phyloP scores from a whole-genome alignment of 2,797 vertebrate genomes.

The Garrulus glandarius region DNA sequence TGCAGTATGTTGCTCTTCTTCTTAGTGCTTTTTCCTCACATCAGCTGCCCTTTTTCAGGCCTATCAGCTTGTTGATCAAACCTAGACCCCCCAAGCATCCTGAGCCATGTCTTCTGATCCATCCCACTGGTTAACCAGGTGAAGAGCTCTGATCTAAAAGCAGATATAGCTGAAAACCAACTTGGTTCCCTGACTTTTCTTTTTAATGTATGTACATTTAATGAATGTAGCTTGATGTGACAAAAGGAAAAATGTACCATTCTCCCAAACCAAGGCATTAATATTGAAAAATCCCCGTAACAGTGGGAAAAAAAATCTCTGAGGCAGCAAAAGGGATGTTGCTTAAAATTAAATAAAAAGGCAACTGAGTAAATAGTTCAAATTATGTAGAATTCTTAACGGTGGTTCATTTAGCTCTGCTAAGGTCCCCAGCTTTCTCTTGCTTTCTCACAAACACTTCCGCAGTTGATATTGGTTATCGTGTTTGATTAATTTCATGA shows the following conservation, averaged over 20 bases:
- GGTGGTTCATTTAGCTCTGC: slow-evolving; percentile 7
- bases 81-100: neutral
- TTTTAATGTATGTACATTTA: neutral
- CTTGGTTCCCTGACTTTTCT: neutral
- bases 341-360: neutral
- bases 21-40: neutral
- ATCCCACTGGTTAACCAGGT: neutral
- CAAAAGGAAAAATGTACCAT: neutral
- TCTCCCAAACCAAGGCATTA: neutral
- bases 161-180: neutral
- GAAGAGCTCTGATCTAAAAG: neutral
- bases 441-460: neutral
- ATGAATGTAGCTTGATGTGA: neutral
- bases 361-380: slow-evolving; percentile 41
- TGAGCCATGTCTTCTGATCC: neutral
- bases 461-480: neutral
- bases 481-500: neutral
- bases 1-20: neutral
- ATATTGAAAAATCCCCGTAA: neutral
- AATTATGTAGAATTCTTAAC: slow-evolving; percentile 42
- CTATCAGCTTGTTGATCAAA: neutral
- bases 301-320: neutral
- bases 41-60: neutral
- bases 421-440: slow-evolving; percentile 14
- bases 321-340: neutral